These are phyloP conservation scores for Andrena praecox DNA, from an alignment of 2,888 invertebrate genomes.

Conservation along the genomic window DNA sequence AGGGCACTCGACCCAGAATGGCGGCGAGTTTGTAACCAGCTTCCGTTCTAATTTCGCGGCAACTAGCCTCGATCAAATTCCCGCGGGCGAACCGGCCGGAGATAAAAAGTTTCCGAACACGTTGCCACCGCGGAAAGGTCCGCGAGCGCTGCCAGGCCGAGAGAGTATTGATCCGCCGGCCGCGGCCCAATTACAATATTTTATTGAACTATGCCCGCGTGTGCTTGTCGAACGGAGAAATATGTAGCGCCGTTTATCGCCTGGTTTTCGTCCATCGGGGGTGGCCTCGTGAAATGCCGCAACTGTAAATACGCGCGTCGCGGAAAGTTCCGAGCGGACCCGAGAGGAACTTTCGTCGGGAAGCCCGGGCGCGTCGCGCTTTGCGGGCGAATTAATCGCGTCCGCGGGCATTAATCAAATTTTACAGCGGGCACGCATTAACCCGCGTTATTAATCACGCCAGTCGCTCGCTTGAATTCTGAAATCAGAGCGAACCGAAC, in stretches of 20 bases:
- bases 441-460: slow-evolving; percentile 55
- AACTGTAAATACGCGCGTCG: neutral
- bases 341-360: neutral
- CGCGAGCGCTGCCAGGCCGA: slow-evolving; percentile 49
- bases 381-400: slow-evolving; percentile 1
- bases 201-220: slow-evolving; percentile 68
- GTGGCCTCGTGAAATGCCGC: neutral
- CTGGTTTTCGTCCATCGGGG: neutral
- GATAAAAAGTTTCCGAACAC: slow-evolving; percentile 62
- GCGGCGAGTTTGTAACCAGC: neutral
- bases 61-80: slow-evolving; percentile 33
- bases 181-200: slow-evolving; percentile 74
- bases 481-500: slow-evolving; percentile 43
- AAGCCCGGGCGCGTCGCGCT: neutral
- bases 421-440: slow-evolving; percentile 29
- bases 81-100: neutral
- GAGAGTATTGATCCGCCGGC: slow-evolving; percentile 69
- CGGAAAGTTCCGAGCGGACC: neutral
- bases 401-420: slow-evolving; percentile 48
- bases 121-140: slow-evolving; percentile 49
- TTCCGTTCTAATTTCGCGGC: slow-evolving; percentile 40
- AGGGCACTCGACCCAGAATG: slow-evolving; percentile 29
- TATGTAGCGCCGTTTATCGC: slow-evolving; percentile 22
- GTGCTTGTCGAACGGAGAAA: slow-evolving; percentile 43
- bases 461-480: slow-evolving; percentile 19